phyloP scores from a whole-genome alignment of 2,113 vertebrate species.

The Hemiscyllium ocellatum region DNA sequence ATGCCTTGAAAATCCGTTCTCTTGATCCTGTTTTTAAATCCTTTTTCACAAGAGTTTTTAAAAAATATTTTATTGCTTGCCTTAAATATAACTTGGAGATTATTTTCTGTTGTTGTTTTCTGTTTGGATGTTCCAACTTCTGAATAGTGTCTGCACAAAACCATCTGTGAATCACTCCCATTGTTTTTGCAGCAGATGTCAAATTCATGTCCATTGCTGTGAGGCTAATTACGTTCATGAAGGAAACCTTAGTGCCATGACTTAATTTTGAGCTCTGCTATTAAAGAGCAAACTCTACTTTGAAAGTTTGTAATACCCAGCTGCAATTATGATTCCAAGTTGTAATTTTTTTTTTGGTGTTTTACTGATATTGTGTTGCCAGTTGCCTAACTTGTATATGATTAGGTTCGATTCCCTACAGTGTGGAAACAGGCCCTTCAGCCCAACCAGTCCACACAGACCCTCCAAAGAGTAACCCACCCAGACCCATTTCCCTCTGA shows the following conservation, averaged over 20 bases:
- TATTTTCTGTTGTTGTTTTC: not conserved
- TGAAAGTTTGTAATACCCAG: not conserved
- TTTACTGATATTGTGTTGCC: not conserved
- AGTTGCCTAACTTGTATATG: not conserved
- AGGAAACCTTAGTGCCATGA: not conserved
- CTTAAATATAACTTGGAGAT: not conserved
- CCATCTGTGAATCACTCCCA: not conserved
- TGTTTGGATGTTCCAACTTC: not conserved
- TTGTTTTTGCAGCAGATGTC: not conserved
- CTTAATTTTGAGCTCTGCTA: not conserved
- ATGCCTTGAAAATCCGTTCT: not conserved
- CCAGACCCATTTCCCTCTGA: too few relatives aligned
- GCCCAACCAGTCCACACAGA: too few relatives aligned
- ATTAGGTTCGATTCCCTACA: too few relatives aligned
- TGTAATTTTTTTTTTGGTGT: not conserved
- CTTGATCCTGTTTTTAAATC: not conserved
- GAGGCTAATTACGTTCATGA: not conserved
- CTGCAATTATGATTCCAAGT: not conserved
- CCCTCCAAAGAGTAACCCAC: too few relatives aligned
- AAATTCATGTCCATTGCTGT: not conserved
- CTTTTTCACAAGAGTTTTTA: not conserved
- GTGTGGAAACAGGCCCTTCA: too few relatives aligned
- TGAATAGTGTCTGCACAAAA: not conserved
- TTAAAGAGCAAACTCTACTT: not conserved
- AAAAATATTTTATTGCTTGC: not conserved